These are phyloP conservation scores for Larimichthys polyactis DNA, from an alignment of 2,113 vertebrate genomes.

Conservation along the genomic window DNA sequence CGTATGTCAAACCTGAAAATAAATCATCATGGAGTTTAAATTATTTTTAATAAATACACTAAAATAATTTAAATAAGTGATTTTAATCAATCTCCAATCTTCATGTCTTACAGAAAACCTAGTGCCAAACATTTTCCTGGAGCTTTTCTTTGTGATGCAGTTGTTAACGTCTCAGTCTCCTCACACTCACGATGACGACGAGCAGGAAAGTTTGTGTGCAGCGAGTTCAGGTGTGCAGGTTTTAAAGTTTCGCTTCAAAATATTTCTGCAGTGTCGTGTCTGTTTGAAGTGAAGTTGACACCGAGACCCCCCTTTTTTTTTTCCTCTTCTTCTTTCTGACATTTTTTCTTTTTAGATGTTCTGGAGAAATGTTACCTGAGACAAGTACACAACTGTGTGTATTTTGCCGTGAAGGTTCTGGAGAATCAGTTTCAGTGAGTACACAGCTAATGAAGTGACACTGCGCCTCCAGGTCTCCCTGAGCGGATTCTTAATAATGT, in stretches of 20 bases:
- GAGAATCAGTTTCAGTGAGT: conserved; percentile 95
- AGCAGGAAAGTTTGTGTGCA: conserved; percentile 54
- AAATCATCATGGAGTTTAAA: background rate
- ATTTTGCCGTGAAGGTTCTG: conserved; percentile 94
- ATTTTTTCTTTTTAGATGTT: conserved; percentile 80
- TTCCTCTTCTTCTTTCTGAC: no score
- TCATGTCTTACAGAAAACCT: conserved; percentile 88
- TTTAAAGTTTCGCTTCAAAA: background rate
- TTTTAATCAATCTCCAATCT: background rate
- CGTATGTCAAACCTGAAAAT: background rate
- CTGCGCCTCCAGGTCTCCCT: background rate
- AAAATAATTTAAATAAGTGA: background rate
- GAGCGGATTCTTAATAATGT: background rate
- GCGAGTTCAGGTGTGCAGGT: conserved; percentile 64
- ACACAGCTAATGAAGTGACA: background rate
- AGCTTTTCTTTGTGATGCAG: conserved; percentile 97
- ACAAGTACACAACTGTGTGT: conserved; percentile 96
- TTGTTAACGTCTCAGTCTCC: conserved; percentile 90
- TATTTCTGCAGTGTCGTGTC: background rate
- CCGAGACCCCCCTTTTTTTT: background rate
- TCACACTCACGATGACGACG: conserved; percentile 58
- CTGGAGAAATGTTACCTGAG: conserved; percentile 88
- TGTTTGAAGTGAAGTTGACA: background rate
- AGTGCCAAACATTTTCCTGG: conserved; percentile 96
- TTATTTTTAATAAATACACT: background rate